Evolutionary conservation across 2,113 vertebrate genomes (phyloP).

Genomic region (Scophthalmus maximus): DNA sequence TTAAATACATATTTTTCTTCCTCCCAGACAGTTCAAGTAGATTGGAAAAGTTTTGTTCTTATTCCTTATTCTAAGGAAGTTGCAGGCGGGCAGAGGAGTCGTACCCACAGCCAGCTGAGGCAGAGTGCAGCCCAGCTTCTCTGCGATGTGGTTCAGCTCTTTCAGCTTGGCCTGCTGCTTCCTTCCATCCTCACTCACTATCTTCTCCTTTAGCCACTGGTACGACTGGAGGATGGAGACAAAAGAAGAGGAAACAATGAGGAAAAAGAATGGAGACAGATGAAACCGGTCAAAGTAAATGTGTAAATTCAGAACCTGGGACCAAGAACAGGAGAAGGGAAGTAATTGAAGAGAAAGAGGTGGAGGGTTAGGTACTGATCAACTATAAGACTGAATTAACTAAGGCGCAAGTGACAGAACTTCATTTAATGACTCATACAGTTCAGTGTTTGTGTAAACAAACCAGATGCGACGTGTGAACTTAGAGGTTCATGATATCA

Average conservation of each 20-base stretch:
- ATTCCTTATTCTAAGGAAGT: too few species aligned
- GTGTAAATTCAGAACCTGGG: neutral
- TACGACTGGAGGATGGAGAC: slow-evolving; percentile 85
- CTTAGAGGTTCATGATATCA: too few species aligned
- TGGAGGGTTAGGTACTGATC: neutral
- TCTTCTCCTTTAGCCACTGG: slow-evolving; percentile 98
- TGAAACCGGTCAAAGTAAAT: too few species aligned
- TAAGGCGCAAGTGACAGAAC: too few species aligned
- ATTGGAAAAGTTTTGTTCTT: too few species aligned
- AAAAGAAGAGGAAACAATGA: neutral
- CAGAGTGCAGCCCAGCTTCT: slow-evolving; percentile 94
- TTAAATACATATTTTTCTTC: neutral
- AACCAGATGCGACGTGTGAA: too few species aligned
- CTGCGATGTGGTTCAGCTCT: slow-evolving; percentile 92
- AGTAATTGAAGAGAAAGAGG: neutral
- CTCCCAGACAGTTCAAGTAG: neutral
- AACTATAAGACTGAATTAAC: too few species aligned
- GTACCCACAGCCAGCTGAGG: slow-evolving; percentile 97
- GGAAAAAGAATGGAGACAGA: neutral
- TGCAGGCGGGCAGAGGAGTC: slow-evolving; percentile 30
- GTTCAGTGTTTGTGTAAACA: too few species aligned
- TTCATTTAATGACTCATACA: too few species aligned
- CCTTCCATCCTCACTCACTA: slow-evolving; percentile 93
- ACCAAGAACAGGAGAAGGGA: neutral
- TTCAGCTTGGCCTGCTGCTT: slow-evolving; percentile 96